These are phyloP conservation scores for Mormyrus lacerda DNA, from an alignment of 2,113 vertebrate species.

Conservation along the genomic window DNA sequence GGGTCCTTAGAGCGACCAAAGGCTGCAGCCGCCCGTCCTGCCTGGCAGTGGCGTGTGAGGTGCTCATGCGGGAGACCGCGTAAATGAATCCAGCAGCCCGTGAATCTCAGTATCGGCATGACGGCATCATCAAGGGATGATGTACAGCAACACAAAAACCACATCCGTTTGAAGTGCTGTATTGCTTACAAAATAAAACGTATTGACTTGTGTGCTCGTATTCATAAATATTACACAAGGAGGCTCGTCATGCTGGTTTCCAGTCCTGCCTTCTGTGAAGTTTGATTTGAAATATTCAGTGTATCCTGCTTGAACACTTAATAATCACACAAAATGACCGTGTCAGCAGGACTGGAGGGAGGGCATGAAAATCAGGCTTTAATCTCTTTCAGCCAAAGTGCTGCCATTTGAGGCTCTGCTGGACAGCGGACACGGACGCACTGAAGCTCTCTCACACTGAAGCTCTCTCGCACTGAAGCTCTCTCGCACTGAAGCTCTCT, in stretches of 20 bases:
- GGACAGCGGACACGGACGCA: not conserved
- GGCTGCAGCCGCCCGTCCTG: not conserved
- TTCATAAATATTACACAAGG: not conserved
- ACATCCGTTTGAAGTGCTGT: not conserved
- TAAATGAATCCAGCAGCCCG: not conserved
- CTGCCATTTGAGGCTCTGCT: not conserved
- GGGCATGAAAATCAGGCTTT: not conserved
- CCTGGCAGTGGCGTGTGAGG: not conserved
- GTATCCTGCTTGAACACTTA: not conserved
- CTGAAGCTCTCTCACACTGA: not conserved
- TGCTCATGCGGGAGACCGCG: not conserved
- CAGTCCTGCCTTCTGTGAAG: not conserved
- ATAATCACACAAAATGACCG: not conserved
- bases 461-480: not conserved
- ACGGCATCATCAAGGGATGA: not conserved
- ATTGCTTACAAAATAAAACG: not conserved
- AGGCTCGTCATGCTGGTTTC: not conserved
- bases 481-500: not conserved
- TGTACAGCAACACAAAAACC: not conserved
- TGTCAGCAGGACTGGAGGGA: not conserved
- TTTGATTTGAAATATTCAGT: conserved; percentile 7
- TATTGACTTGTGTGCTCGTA: not conserved
- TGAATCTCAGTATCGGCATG: not conserved
- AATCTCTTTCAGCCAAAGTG: not conserved
- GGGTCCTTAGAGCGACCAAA: not conserved